phyloP scores from a whole-genome alignment of 2,888 invertebrate genomes.

The Acrobeloides nanus region DNA sequence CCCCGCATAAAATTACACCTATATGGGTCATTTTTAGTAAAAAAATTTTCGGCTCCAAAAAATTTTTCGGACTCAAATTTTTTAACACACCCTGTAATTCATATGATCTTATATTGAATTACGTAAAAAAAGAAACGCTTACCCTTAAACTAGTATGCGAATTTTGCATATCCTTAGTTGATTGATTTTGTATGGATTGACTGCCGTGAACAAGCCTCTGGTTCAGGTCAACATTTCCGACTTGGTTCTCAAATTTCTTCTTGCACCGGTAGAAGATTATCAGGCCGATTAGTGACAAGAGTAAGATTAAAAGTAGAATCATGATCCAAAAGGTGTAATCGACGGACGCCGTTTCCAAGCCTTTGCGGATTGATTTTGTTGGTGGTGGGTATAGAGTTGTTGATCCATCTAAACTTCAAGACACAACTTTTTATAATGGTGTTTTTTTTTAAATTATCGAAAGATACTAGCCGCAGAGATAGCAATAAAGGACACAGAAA shows the following conservation, averaged over 20 bases:
- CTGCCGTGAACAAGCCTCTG: conserved; percentile 14
- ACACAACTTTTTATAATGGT: neutral
- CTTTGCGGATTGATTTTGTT: conserved; percentile 18
- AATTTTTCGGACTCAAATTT: no score
- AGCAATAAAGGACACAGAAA: no score
- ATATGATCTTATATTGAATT: no score
- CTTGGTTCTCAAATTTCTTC: conserved; percentile 12
- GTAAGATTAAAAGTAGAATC: conserved; percentile 16
- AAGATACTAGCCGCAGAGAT: no score
- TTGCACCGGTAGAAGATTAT: conserved; percentile 20
- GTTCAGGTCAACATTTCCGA: conserved; percentile 15
- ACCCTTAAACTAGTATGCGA: no score
- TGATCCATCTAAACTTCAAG: conserved; percentile 17
- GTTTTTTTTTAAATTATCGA: no score
- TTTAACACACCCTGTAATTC: no score
- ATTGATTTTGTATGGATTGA: neutral
- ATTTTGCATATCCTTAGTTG: no score
- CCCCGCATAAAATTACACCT: no score
- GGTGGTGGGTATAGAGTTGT: conserved; percentile 20
- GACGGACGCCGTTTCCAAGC: conserved; percentile 17
- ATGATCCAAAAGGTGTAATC: conserved; percentile 20
- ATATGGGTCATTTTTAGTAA: no score
- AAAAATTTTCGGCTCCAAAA: no score
- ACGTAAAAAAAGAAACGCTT: no score
- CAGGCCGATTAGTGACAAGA: conserved; percentile 19